These are phyloP conservation scores for Fragum whitleyi DNA, from an alignment of 2,888 invertebrate genomes.

Conservation along the genomic window DNA sequence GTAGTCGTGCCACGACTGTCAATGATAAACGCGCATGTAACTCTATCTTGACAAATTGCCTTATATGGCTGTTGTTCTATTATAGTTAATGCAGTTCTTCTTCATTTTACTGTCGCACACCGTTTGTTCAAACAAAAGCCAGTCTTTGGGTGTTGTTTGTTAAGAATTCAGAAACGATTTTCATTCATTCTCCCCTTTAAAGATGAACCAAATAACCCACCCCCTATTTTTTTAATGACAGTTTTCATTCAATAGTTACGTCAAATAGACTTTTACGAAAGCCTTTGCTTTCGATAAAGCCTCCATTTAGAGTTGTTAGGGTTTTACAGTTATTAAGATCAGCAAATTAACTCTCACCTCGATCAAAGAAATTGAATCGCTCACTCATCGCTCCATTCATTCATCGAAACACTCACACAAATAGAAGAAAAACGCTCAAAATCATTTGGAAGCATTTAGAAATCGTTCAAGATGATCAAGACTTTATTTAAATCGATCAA, in stretches of 20 bases:
- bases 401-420: too few species aligned
- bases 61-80: conserved; percentile 41
- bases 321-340: too few species aligned
- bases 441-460: too few species aligned
- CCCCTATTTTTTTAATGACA: neutral
- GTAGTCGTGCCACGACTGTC: conserved; percentile 45
- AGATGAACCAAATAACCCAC: neutral
- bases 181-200: neutral
- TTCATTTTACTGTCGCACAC: conserved; percentile 21
- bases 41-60: conserved; percentile 61
- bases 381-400: too few species aligned
- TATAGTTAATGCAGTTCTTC: conserved; percentile 45
- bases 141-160: neutral
- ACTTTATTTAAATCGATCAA: too few species aligned
- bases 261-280: neutral
- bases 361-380: too few species aligned
- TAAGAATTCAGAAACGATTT: neutral
- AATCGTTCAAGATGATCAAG: too few species aligned
- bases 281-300: too few species aligned
- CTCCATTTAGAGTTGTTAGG: too few species aligned
- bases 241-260: neutral
- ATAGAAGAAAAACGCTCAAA: too few species aligned
- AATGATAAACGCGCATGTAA: conserved; percentile 52
- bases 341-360: too few species aligned
- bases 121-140: neutral